phyloP scores from a whole-genome alignment of 2,888 invertebrate species.

The Diabrotica balteata region DNA sequence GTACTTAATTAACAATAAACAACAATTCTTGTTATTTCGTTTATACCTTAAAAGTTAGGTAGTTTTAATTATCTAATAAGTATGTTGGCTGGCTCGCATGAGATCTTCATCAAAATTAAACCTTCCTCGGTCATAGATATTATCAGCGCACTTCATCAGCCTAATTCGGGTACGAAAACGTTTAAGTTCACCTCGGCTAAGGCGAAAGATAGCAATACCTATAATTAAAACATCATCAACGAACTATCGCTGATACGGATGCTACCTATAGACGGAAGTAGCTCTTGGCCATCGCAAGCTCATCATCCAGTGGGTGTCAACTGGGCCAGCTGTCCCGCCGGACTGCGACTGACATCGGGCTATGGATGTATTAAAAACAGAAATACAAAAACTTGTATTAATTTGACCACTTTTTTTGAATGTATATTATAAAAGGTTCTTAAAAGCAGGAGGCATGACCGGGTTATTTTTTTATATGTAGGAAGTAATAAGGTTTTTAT shows the following conservation, averaged over 20 bases:
- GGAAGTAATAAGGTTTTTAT: too few relatives aligned
- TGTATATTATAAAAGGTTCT: too few relatives aligned
- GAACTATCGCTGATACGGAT: conserved; percentile 23
- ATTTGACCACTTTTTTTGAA: too few relatives aligned
- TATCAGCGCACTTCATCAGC: conserved; percentile 1
- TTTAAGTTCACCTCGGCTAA: conserved; percentile 6
- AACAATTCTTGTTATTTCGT: too few relatives aligned
- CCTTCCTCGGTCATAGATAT: background rate
- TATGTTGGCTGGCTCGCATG: background rate
- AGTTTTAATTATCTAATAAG: too few relatives aligned
- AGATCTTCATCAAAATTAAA: conserved; percentile 1
- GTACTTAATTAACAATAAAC: too few relatives aligned
- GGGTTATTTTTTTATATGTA: too few relatives aligned
- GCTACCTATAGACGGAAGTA: conserved; percentile 20
- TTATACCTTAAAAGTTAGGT: too few relatives aligned
- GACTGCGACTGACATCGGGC: too few relatives aligned
- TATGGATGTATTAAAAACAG: too few relatives aligned
- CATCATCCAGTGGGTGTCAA: conserved; percentile 23
- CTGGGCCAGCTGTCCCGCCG: conserved; percentile 19
- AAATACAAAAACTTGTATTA: too few relatives aligned
- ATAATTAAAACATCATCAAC: conserved; percentile 33
- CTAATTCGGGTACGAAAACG: conserved; percentile 7
- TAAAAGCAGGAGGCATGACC: too few relatives aligned
- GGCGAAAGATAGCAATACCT: conserved; percentile 17
- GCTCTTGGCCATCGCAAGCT: conserved; percentile 18